Percentiles rank a stretch among this genome's conserved stretches.
Conservation (phyloP, 1,140 invertebrate species). For the Rhopalosiphum maidis region DNA sequence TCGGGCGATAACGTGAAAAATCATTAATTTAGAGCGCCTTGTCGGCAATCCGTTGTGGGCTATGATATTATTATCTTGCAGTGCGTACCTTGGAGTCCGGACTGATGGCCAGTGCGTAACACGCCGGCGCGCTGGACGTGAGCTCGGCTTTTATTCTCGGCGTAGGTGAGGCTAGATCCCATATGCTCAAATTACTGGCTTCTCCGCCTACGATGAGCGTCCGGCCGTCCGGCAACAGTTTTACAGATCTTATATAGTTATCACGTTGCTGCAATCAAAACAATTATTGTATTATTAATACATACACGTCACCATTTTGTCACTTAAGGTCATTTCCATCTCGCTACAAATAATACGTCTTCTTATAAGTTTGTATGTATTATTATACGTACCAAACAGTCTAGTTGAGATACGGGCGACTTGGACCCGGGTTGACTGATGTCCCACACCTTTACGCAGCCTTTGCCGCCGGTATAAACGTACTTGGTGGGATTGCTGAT, state of each 20-base stretch:
- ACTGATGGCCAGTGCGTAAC: constrained; percentile 88
- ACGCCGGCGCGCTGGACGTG: constrained; percentile 94
- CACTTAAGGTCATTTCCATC: background rate
- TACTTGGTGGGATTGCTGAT: constrained; percentile 83
- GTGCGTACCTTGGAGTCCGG: constrained; percentile 81
- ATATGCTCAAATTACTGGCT: constrained; percentile 87
- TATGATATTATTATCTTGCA: background rate
- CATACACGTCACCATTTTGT: background rate
- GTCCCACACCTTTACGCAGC: constrained; percentile 88
- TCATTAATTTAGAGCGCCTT: too few species aligned
- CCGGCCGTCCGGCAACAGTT: constrained; percentile 86
- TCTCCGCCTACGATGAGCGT: constrained; percentile 93
- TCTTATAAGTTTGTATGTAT: background rate
- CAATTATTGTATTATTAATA: background rate
- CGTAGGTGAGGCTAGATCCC: constrained; percentile 85
- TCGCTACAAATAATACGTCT: background rate
- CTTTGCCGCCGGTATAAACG: constrained; percentile 85
- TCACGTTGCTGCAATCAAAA: constrained; percentile 71
- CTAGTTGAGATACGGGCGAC: constrained; percentile 80
- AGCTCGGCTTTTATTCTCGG: constrained; percentile 91
- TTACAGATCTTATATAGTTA: constrained; percentile 91
- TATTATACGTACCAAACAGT: constrained; percentile 71
- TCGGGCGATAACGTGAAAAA: background rate
- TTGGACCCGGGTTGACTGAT: constrained; percentile 77
- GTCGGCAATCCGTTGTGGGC: background rate